A percentile compares a stretch with the other conserved stretches of the same genome.
Conservation (phyloP, 2,888 invertebrate genomes). For the Mythimna impura region DNA sequence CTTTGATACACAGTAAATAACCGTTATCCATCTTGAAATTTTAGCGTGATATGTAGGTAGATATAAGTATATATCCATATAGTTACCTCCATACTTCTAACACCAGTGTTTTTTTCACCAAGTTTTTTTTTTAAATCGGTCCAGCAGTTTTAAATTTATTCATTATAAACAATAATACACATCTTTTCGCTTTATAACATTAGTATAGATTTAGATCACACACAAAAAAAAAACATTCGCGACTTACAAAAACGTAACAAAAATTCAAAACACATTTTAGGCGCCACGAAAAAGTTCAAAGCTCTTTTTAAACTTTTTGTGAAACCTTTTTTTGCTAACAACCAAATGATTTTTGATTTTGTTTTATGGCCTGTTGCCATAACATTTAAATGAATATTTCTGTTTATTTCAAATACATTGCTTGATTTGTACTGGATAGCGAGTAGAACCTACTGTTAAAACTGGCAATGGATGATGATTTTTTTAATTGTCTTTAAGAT, state of each 20-base stretch:
- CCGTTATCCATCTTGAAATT: too few relatives aligned
- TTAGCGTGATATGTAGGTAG: too few relatives aligned
- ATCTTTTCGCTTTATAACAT: neutral
- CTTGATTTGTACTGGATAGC: neutral
- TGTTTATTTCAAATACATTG: constrained; percentile 31
- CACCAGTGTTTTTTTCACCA: too few relatives aligned
- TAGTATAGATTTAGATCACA: neutral
- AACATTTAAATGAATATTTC: constrained; percentile 18
- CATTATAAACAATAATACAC: too few relatives aligned
- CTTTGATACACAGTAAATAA: too few relatives aligned
- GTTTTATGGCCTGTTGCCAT: constrained; percentile 33
- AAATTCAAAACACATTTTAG: constrained; percentile 55
- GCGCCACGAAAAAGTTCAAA: constrained; percentile 64
- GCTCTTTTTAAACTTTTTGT: constrained; percentile 64
- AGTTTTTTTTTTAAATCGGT: too few relatives aligned
- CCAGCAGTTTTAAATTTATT: too few relatives aligned
- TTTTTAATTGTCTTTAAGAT: neutral
- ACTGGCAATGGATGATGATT: neutral
- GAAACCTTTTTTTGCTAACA: constrained; percentile 53
- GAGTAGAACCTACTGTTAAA: neutral
- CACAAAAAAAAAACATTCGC: neutral
- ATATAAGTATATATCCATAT: too few relatives aligned
- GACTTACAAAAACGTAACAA: neutral
- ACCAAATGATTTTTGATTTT: constrained; percentile 54
- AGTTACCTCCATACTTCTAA: too few relatives aligned